Evolutionary conservation across 1,140 invertebrate species (phyloP).

Genomic region (Heliothis virescens): DNA sequence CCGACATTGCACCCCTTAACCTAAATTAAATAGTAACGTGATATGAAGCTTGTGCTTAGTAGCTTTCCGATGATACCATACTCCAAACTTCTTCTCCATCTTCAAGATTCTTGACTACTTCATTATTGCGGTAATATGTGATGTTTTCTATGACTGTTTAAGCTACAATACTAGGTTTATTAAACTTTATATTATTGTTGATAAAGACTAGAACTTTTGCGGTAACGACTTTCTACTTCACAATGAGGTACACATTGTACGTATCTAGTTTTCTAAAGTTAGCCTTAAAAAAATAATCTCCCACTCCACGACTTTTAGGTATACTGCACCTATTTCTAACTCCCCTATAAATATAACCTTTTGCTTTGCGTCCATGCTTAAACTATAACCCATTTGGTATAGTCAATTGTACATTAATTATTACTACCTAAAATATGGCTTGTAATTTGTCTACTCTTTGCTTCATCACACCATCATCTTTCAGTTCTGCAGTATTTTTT

Average conservation of each 20-base stretch:
- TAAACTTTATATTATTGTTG: conserved; percentile 16
- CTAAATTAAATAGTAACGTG: background rate
- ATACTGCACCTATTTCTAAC: background rate
- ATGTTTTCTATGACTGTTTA: conserved; percentile 1
- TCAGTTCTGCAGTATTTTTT: conserved; percentile 57
- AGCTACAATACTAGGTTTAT: background rate
- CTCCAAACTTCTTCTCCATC: no score
- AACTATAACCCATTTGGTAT: conserved; percentile 45
- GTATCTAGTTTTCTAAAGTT: background rate
- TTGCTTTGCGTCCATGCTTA: background rate
- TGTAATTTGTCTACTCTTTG: conserved; percentile 25
- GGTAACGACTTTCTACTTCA: conserved; percentile 34
- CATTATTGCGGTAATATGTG: background rate
- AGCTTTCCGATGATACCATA: background rate
- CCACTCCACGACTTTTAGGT: background rate
- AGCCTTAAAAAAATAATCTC: background rate
- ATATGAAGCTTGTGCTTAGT: no score
- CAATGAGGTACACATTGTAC: conserved; percentile 13
- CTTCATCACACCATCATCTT: conserved; percentile 63
- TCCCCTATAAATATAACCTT: conserved; percentile 11
- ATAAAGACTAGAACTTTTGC: conserved; percentile 40
- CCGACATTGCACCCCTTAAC: background rate
- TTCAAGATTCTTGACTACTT: no score
- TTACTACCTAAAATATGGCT: conserved; percentile 47
- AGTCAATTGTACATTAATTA: conserved; percentile 30